Evolutionary conservation across 2,797 vertebrate genomes (phyloP).

Genomic region (Gadopsis marmoratus): DNA sequence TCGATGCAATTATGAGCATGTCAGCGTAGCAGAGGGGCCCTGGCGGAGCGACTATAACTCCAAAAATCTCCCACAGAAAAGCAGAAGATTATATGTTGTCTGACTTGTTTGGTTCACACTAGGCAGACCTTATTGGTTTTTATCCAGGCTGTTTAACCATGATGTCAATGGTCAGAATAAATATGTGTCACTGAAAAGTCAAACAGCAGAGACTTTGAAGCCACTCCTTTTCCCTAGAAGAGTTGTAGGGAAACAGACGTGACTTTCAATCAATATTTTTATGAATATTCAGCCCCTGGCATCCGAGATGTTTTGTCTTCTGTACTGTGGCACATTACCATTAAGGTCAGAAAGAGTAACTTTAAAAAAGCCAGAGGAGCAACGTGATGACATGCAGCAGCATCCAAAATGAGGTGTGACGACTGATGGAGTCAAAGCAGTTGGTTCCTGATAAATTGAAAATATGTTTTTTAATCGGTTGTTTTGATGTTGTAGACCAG

Average conservation of each 20-base stretch:
- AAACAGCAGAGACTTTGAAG: slow-evolving; percentile 20
- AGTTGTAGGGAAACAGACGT: background rate
- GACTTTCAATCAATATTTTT: background rate
- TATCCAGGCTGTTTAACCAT: slow-evolving; percentile 32
- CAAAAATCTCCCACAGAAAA: slow-evolving; percentile 34
- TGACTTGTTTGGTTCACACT: slow-evolving; percentile 27
- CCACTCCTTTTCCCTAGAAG: too few species aligned
- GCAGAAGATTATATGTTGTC: slow-evolving; percentile 32
- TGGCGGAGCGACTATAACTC: slow-evolving; percentile 13
- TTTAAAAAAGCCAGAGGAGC: background rate
- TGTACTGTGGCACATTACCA: background rate
- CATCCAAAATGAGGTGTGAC: background rate
- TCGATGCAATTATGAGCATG: slow-evolving; percentile 4
- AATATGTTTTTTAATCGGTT: background rate
- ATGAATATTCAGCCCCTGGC: background rate
- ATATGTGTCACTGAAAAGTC: slow-evolving; percentile 38
- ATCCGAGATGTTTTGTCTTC: background rate
- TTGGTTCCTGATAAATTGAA: background rate
- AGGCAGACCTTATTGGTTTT: slow-evolving; percentile 31
- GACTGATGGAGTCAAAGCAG: background rate
- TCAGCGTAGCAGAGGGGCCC: slow-evolving; percentile 17
- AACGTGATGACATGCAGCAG: too few species aligned
- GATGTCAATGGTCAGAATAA: slow-evolving; percentile 53
- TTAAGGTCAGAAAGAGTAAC: too few species aligned
- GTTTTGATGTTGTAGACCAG: background rate